Conservation (phyloP, 2,797 vertebrate genomes). For the Argya squamiceps region DNA sequence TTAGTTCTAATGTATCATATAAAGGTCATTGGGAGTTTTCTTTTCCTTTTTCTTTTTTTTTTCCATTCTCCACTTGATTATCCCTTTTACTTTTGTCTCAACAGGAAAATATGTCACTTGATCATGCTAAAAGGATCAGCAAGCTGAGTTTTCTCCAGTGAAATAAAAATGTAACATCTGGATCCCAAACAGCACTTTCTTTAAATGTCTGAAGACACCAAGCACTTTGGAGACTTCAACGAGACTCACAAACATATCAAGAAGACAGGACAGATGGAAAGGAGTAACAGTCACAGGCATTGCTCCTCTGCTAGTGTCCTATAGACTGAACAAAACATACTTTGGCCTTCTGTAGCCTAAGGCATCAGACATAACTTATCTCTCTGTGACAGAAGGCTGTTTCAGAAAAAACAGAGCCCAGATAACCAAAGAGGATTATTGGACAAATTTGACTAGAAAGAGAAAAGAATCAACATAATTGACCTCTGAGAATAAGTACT, state of each 20-base stretch:
- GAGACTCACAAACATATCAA: background rate
- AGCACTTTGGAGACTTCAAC: background rate
- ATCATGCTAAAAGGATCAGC: background rate
- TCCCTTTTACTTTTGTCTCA: background rate
- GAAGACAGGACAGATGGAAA: slow-evolving; percentile 28
- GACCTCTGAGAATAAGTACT: background rate
- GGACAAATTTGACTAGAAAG: background rate
- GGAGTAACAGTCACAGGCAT: background rate
- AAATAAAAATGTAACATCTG: background rate
- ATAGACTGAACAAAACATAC: background rate
- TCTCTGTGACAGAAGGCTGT: background rate
- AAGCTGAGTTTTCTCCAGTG: background rate
- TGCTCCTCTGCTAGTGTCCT: background rate
- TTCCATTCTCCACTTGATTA: background rate
- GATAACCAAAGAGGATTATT: background rate
- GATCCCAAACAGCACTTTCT: background rate
- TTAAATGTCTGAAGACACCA: background rate
- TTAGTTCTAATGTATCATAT: background rate
- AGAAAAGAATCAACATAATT: background rate
- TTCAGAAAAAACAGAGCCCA: background rate
- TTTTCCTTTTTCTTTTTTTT: too few species aligned
- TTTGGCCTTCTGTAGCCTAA: background rate
- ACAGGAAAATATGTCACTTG: background rate
- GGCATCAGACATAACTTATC: background rate
- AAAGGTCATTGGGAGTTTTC: background rate